These are phyloP conservation scores for Sinosuthora webbiana DNA, from an alignment of 2,113 vertebrate genomes.

Conservation along the genomic window DNA sequence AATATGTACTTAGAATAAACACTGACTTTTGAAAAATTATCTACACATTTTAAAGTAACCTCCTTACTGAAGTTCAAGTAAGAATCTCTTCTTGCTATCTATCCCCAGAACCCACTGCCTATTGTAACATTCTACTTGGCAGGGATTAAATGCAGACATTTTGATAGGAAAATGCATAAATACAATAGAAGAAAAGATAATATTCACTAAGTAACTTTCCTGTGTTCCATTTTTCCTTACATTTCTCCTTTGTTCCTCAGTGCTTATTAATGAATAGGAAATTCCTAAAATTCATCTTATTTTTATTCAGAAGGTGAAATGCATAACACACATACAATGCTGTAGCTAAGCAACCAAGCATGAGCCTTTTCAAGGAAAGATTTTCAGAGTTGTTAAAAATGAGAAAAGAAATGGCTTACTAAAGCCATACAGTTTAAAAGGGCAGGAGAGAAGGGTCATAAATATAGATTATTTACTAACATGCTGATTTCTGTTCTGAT, in stretches of 20 bases:
- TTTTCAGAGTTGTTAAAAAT: constrained; percentile 15
- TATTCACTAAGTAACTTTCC: background rate
- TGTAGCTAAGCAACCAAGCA: constrained; percentile 30
- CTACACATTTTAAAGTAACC: background rate
- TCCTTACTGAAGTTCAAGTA: background rate
- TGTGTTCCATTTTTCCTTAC: background rate
- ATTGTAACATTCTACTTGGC: background rate
- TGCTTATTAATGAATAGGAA: background rate
- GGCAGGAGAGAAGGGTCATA: background rate
- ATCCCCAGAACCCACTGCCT: background rate
- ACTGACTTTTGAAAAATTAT: background rate
- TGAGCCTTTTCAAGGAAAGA: background rate
- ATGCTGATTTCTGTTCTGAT: background rate
- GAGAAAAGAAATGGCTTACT: background rate
- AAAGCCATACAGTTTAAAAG: background rate
- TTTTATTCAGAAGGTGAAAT: constrained; percentile 45
- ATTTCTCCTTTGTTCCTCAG: background rate
- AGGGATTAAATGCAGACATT: background rate
- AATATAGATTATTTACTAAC: background rate
- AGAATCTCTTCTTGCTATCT: background rate
- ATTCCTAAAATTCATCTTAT: constrained; percentile 20
- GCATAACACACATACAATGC: background rate
- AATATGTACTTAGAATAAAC: background rate
- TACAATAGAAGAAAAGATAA: background rate
- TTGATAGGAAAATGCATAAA: background rate